Base-by-base conservation (phyloP, 1,140 invertebrate species). In the Vollenhovia emeryi region DNA sequence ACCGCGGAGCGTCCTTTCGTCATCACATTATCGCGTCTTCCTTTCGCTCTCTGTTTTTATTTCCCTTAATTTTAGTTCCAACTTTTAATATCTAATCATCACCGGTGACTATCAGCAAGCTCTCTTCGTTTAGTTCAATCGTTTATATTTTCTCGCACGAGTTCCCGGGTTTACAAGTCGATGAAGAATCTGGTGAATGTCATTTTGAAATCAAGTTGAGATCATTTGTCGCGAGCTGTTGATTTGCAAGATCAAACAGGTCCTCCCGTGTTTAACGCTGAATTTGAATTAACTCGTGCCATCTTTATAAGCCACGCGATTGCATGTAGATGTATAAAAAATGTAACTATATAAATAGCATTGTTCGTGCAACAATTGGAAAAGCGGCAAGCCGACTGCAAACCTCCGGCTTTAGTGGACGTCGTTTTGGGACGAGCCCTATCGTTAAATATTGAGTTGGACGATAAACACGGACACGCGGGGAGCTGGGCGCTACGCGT, bases 371-470 rank as follows among this genome's bases (percentile, higher is more conserved):
- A 43, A 71, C 15, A 66, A 71, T 40, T 69, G 64, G 52, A 59
- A 82, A 82, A 43, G 50, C 50, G 36, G 21, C 2, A 30, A 11
- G 33, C 36, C 48, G 18, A 48, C 24, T 55, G 18, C 21, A 50
- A 52, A 71, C 60, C 15, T 78, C 48, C 18, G 24, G 50, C 57
- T 71, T 82, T 82, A 68, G 73, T 73, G 66, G 30, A 82, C 33
- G 33, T 52, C 78, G 78, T 82, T 82, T 79, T 15, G 66, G 40
- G 52, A 27, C 66, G 33, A 82, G 2, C 50, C 36, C 36, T 71
- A 71, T 71, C 78, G 50, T 82, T 57, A 82, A 82, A 82, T 82
- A 82, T 71, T 82, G 78, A 82, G 66, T 24, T 18, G 78, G 13
- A 82, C 50, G n/a, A 18, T 33, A 82, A 82, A 82, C 21, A 69